Evolutionary conservation across 2,797 vertebrate genomes (phyloP).

Genomic region (Anguilla anguilla): DNA sequence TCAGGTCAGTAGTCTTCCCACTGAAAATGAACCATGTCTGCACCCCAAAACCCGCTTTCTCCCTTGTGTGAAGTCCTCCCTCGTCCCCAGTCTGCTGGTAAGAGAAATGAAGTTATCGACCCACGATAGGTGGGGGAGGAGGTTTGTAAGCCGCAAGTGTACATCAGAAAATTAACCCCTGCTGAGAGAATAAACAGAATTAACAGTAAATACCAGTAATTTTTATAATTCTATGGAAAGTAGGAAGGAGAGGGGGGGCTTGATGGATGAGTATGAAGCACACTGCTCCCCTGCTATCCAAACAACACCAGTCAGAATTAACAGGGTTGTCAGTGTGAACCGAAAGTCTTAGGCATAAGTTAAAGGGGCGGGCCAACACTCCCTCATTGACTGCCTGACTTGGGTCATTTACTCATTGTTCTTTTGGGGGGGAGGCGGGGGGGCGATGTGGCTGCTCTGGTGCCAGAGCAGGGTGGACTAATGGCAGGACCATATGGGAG

Average conservation of each 20-base stretch:
- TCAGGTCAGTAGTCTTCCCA: not conserved
- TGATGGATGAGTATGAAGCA: not conserved
- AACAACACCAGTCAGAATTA: not conserved
- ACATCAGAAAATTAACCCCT: not conserved
- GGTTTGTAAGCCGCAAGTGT: too few relatives aligned
- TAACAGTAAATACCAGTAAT: not conserved
- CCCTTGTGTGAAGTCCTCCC: not conserved
- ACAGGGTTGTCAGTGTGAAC: not conserved
- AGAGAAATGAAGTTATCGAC: slow-evolving; percentile 13
- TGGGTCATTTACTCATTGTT: not conserved
- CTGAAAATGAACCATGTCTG: too few relatives aligned
- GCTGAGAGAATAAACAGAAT: not conserved
- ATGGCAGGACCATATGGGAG: not conserved
- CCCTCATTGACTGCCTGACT: not conserved
- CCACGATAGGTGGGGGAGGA: not conserved
- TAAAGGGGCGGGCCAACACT: not conserved
- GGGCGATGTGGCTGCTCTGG: not conserved
- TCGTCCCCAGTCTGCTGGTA: not conserved
- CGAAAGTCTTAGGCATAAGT: not conserved
- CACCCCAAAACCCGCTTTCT: not conserved
- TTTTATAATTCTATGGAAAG: not conserved
- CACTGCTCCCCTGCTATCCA: not conserved
- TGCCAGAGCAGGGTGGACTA: not conserved
- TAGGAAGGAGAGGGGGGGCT: not conserved
- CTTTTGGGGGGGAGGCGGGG: not conserved